A percentile compares a stretch with the other conserved stretches of the same genome.
Evolutionary conservation across 2,888 invertebrate species (phyloP).

Genomic region (Fragum fragum): DNA sequence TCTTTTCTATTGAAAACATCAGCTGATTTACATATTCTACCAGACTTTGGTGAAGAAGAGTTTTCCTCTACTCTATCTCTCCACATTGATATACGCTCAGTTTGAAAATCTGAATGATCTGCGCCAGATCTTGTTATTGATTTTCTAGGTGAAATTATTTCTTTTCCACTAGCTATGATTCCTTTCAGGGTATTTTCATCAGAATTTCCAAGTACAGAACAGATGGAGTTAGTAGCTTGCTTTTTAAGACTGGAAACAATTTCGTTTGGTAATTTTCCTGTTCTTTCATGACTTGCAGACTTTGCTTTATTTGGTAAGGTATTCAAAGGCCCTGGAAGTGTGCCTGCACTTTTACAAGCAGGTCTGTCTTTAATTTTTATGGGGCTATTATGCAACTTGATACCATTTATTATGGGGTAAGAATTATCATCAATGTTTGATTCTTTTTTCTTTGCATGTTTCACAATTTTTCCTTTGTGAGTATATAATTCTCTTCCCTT

Average conservation of each 20-base stretch:
- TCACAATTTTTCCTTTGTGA: not conserved
- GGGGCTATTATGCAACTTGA: not conserved
- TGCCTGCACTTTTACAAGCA: constrained; percentile 10
- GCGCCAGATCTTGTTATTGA: not conserved
- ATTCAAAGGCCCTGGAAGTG: not conserved
- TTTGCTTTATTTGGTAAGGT: constrained; percentile 9
- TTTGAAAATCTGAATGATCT: constrained; percentile 39
- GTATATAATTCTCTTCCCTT: not conserved
- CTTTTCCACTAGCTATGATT: constrained; percentile 40
- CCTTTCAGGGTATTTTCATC: constrained; percentile 7
- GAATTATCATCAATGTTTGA: not conserved
- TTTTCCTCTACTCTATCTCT: constrained; percentile 12
- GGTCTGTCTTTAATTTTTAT: constrained; percentile 2
- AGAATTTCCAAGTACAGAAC: constrained; percentile 32
- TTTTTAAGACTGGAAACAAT: constrained; percentile 30
- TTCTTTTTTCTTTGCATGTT: constrained; percentile 10
- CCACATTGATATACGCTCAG: constrained; percentile 48
- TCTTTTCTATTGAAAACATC: constrained; percentile 19
- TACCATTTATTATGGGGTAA: constrained; percentile 11
- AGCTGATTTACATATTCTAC: constrained; percentile 26
- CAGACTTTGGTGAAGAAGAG: not conserved
- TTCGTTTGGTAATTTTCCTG: constrained; percentile 5
- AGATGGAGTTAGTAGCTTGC: constrained; percentile 34
- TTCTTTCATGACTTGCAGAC: not conserved
- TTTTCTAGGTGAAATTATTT: constrained; percentile 10